Evolutionary conservation across 2,888 invertebrate species (phyloP).

Genomic region (Lacanobia wlatinum): DNA sequence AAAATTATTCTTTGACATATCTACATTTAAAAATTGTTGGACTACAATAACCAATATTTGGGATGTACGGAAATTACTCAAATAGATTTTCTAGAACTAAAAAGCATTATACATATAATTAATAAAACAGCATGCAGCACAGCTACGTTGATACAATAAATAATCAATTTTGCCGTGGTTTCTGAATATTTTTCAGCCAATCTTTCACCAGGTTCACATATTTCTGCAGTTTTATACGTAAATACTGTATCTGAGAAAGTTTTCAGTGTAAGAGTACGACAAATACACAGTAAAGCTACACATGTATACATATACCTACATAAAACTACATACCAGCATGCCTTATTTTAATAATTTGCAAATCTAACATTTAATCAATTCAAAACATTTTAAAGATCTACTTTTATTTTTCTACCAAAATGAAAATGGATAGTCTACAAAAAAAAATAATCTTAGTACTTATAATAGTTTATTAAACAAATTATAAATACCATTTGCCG

Average conservation of each 20-base stretch:
- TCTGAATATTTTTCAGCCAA: neutral
- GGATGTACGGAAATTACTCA: neutral
- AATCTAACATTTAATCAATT: slow-evolving; percentile 12
- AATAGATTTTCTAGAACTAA: neutral
- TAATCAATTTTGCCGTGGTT: neutral
- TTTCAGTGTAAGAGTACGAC: neutral
- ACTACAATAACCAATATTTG: neutral
- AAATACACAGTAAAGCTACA: slow-evolving; percentile 5
- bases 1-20: neutral
- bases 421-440: slow-evolving; percentile 48
- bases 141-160: neutral
- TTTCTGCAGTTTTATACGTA: slow-evolving; percentile 12
- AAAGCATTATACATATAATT: slow-evolving; percentile 4
- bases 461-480: slow-evolving; percentile 70
- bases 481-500: slow-evolving; percentile 70
- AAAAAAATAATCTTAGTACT: slow-evolving; percentile 61
- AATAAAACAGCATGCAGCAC: slow-evolving; percentile 31
- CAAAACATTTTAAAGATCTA: neutral
- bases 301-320: slow-evolving; percentile 37
- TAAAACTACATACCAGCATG: slow-evolving; percentile 47
- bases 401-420: slow-evolving; percentile 26
- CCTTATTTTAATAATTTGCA: slow-evolving; percentile 22
- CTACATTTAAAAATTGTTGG: neutral
- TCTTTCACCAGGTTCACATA: slow-evolving; percentile 7
- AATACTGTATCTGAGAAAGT: slow-evolving; percentile 1